Base-by-base conservation (phyloP, 1,140 invertebrate species). In the Ptiloglossa arizonensis region DNA sequence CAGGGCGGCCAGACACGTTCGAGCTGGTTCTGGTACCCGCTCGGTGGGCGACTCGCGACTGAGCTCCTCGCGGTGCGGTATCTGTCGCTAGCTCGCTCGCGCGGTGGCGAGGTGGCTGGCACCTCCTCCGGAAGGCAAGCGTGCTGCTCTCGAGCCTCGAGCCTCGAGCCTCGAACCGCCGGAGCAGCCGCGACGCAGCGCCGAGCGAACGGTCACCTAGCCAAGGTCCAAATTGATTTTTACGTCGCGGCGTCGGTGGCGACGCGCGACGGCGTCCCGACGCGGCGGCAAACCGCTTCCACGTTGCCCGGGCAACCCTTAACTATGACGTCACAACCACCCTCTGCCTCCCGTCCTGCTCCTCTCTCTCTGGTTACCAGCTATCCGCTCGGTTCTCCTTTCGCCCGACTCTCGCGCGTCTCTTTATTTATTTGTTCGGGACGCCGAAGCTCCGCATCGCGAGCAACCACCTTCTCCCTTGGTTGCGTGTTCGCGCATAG, bases 221-320 rank as follows among this genome's bases (percentile, higher is more conserved):
- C 88, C 89, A 90, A 90, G 89, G 87, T 89, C 88, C 89, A 92
- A 92, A 92, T 92, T 92, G 91, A 92, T 92, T 91, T 91, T 91
- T 91, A 91, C 91, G 87, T 84, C 84, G 87, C 81, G 69, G 74
- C 88, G 86, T 79, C 86, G 83, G 90, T 91, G 90, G 91, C 90
- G 90, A 91, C 91, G 88, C 89, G 74, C 77, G 50, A 78, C 82
- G 86, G 89, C 87, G 87, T 90, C 89, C 86, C 85, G 86, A 86
- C 86, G 85, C 86, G 80, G 82, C 85, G 81, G 83, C 82, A 87
- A 87, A 86, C 80, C 88, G 71, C 83, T 78, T 83, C 79, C 73
- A 73, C 89, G 90, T 91, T 90, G 88, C 89, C 89, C 87, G 86
- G 88, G 90, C 89, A 91, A 91, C 90, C 85, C 82, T 86, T 81